Evolutionary conservation across 2,888 invertebrate species (phyloP).

Genomic region (Caenorhabditis panamensis): DNA sequence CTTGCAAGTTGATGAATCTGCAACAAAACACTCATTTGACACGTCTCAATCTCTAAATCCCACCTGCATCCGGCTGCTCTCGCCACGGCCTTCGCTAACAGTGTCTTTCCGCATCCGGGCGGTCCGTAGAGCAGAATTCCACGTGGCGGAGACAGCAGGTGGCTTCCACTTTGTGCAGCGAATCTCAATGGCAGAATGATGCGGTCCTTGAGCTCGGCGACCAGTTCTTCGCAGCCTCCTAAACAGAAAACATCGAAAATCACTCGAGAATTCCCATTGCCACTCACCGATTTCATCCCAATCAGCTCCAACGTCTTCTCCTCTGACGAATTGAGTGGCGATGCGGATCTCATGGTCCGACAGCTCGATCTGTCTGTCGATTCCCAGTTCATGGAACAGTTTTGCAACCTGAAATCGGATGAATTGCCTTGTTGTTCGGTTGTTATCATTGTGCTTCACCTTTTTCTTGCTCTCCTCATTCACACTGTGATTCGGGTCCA

Average conservation of each 20-base stretch:
- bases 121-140: conserved; percentile 81
- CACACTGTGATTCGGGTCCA: conserved; percentile 71
- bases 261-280: too few relatives aligned
- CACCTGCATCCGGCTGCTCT: conserved; percentile 74
- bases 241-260: too few relatives aligned
- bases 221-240: conserved; percentile 74
- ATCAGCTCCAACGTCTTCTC: conserved; percentile 67
- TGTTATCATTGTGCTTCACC: too few relatives aligned
- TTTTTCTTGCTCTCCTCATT: conserved; percentile 75
- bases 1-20: conserved; percentile 79
- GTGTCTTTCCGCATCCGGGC: conserved; percentile 81
- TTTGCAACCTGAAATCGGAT: conserved; percentile 64
- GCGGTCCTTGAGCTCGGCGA: conserved; percentile 75
- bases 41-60: too few relatives aligned
- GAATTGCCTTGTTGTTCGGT: too few relatives aligned
- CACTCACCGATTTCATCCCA: conserved; percentile 73
- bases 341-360: conserved; percentile 78
- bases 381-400: conserved; percentile 71
- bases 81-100: conserved; percentile 80
- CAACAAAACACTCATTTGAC: too few relatives aligned
- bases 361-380: conserved; percentile 69
- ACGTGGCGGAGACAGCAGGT: conserved; percentile 64
- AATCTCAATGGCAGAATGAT: conserved; percentile 76
- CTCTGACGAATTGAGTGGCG: conserved; percentile 74
- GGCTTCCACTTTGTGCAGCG: conserved; percentile 52